A percentile compares a stretch with the other conserved stretches of the same genome.
Evolutionary conservation across 2,888 invertebrate genomes (phyloP).

Genomic region (Boloria euphrosyne): DNA sequence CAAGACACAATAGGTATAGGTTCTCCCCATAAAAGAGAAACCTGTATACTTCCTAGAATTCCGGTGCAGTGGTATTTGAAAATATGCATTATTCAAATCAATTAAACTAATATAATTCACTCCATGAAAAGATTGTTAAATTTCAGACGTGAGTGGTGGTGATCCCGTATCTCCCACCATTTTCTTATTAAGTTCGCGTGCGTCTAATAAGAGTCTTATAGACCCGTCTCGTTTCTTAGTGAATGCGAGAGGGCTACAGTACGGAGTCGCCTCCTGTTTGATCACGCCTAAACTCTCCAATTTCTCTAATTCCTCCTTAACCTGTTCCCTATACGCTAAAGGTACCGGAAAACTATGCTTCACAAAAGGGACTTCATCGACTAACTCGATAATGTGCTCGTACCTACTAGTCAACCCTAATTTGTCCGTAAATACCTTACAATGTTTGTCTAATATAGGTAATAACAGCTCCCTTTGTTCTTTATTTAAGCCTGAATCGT

Average conservation of each 20-base stretch:
- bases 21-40: slow-evolving; percentile 32
- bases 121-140: slow-evolving; percentile 35
- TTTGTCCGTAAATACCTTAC: slow-evolving; percentile 17
- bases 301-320: slow-evolving; percentile 38
- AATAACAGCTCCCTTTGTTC: not conserved
- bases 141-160: slow-evolving; percentile 32
- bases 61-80: slow-evolving; percentile 34
- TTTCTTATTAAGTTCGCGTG: slow-evolving; percentile 35
- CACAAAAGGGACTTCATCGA: slow-evolving; percentile 29
- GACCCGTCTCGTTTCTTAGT: slow-evolving; percentile 12
- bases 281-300: slow-evolving; percentile 39
- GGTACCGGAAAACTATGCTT: slow-evolving; percentile 41
- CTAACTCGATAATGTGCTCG: slow-evolving; percentile 40
- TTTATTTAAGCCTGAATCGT: not conserved
- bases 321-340: slow-evolving; percentile 38
- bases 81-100: slow-evolving; percentile 41
- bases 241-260: slow-evolving; percentile 42
- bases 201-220: slow-evolving; percentile 18
- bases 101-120: slow-evolving; percentile 34
- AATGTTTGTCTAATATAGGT: slow-evolving; percentile 15
- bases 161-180: slow-evolving; percentile 33
- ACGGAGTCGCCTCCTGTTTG: slow-evolving; percentile 29
- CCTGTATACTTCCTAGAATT: slow-evolving; percentile 36
- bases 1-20: slow-evolving; percentile 37
- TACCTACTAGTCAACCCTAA: slow-evolving; percentile 40